Base-by-base conservation (phyloP, 2,113 vertebrate species). In the Cavia aperea region DNA sequence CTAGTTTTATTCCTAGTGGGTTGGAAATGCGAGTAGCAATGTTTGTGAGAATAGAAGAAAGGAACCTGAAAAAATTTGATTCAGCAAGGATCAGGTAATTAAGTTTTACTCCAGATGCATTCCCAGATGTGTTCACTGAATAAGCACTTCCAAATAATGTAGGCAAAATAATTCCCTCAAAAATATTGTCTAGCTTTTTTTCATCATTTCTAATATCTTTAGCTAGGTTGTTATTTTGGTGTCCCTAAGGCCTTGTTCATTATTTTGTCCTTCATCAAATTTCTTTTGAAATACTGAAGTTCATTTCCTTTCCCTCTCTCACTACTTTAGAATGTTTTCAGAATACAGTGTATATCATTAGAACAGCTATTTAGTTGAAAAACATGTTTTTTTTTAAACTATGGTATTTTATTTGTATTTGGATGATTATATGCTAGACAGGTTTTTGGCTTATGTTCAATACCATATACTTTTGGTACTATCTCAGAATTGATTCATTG, bases 71-170 rank as follows among this genome's bases (percentile, higher is more conserved):
- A 87, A 77, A 81, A 65, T 68, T 77, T 75, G 75, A 60, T 83
- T 95, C 31, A 65, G 31, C 68, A 86, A 93, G 68, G 70, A 72
- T 86, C 88, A n/a, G 23, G 39, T 89, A 81, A 91, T 88, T 73
- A 72, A 23, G 11, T 58, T 94, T 92, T 78, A 54, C 84, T 93
- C 82, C 93, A 86, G 78, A 68, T 91, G 49, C 46, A 14, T 92
- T 92, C 73, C 88, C 91, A 88, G 81, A 78, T 86, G 77, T 93
- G 78, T 63, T 90, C 86, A 66, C 60, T 46, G 36, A 93, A 81
- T 46, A 58, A 72, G 60, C 63, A 92, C 77, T 70, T 89, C 49
- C 56, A 89, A 92, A 90, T 79, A 81, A 86, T 63, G 68, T 54
- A 92, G 73, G 75, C 56, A 93, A 54, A 91, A 56, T 66, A 66